A percentile compares a stretch with the other conserved stretches of the same genome.
Evolutionary conservation across 23 tunicate genomes (phyloP).

Genomic region (Halocynthia aurantium): DNA sequence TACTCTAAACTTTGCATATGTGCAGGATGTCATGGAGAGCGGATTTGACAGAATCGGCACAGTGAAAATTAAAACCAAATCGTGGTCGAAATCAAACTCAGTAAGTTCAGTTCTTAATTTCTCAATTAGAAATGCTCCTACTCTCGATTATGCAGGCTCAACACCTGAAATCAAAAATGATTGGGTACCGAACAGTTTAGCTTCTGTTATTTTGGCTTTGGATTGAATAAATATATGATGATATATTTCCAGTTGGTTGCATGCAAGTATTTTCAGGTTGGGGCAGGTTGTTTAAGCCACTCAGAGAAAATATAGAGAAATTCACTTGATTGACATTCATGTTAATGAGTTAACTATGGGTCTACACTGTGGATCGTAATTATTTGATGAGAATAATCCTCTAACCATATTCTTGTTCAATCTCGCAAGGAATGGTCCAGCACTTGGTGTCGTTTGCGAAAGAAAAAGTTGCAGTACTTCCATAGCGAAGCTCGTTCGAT

Average conservation of each 20-base stretch:
- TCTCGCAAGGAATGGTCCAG: slow-evolving; percentile 49
- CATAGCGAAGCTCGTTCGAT: slow-evolving; percentile 57
- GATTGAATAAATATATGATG: too few species aligned
- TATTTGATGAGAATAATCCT: background rate
- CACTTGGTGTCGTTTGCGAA: slow-evolving; percentile 72
- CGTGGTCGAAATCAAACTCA: slow-evolving; percentile 52
- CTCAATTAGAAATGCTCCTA: background rate
- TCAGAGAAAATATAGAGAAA: too few species aligned
- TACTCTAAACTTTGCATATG: too few species aligned
- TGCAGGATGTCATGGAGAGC: slow-evolving; percentile 54
- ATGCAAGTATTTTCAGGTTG: too few species aligned
- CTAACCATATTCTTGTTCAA: background rate
- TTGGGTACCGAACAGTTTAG: too few species aligned
- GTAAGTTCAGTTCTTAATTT: slow-evolving; percentile 28
- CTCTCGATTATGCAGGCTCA: too few species aligned
- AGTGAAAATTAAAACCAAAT: slow-evolving; percentile 57
- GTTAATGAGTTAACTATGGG: background rate
- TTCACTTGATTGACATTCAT: too few species aligned
- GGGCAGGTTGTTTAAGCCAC: too few species aligned
- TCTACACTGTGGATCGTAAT: background rate
- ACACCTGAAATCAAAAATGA: too few species aligned
- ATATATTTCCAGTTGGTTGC: too few species aligned
- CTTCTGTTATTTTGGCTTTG: too few species aligned
- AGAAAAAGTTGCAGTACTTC: slow-evolving; percentile 50
- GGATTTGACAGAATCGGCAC: slow-evolving; percentile 81